Evolutionary conservation across 2,888 invertebrate genomes (phyloP).

Genomic region (Zhengitettix transpicula): DNA sequence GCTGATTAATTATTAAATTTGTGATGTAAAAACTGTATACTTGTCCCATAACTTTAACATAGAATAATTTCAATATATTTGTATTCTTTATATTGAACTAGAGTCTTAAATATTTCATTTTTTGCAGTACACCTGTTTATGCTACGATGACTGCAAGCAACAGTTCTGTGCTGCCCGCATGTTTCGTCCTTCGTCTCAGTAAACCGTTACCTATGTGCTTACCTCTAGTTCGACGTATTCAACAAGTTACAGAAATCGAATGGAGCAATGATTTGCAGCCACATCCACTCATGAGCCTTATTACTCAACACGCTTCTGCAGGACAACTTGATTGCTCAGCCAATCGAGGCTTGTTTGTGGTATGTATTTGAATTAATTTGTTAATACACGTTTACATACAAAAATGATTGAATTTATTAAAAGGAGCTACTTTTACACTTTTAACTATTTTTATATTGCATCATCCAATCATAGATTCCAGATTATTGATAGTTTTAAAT

Average conservation of each 20-base stretch:
- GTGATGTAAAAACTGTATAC: too few relatives aligned
- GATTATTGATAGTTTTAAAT: too few relatives aligned
- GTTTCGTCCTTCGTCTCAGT: constrained; percentile 68
- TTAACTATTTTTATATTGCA: too few relatives aligned
- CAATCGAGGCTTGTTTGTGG: constrained; percentile 70
- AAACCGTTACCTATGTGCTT: constrained; percentile 75
- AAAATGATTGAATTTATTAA: too few relatives aligned
- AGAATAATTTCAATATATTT: neutral
- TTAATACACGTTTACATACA: too few relatives aligned
- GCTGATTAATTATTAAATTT: too few relatives aligned
- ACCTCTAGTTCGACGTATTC: constrained; percentile 52
- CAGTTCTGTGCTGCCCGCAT: constrained; percentile 78
- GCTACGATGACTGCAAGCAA: constrained; percentile 65
- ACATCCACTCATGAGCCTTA: constrained; percentile 55
- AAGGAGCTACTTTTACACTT: too few relatives aligned
- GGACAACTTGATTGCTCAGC: constrained; percentile 54
- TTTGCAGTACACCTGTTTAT: constrained; percentile 53
- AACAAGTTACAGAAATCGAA: constrained; percentile 39
- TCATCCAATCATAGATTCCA: too few relatives aligned
- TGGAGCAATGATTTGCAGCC: constrained; percentile 35
- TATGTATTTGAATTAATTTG: constrained; percentile 28
- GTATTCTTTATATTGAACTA: neutral
- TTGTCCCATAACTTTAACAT: too few relatives aligned
- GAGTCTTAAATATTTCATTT: neutral
- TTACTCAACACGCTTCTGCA: constrained; percentile 61